Evolutionary conservation across 2,113 vertebrate genomes (phyloP).

Genomic region (Catharus minimus): DNA sequence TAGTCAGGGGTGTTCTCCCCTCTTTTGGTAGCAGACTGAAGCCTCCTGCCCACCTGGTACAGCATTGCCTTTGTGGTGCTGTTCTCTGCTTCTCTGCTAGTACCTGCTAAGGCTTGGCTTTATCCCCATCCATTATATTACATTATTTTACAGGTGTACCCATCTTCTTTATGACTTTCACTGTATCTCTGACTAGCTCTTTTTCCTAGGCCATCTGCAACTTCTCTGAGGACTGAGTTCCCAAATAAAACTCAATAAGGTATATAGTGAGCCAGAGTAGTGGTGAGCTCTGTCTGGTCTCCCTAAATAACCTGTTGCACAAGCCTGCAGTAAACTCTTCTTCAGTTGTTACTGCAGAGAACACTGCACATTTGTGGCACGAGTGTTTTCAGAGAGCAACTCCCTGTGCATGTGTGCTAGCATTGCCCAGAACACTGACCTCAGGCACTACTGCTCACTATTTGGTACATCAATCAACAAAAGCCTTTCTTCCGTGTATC

Average conservation of each 20-base stretch:
- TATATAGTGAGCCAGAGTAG: background rate
- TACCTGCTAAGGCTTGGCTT: background rate
- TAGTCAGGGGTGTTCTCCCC: background rate
- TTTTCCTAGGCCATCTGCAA: background rate
- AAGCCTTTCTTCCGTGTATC: fast-evolving
- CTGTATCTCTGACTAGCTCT: background rate
- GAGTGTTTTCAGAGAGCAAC: background rate
- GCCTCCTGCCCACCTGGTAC: fast-evolving
- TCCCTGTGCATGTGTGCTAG: too few relatives aligned
- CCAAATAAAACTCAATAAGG: background rate
- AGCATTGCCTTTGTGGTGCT: background rate
- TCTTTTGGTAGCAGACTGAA: background rate
- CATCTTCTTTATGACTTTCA: background rate
- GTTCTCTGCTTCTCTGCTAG: background rate
- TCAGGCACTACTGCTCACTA: background rate
- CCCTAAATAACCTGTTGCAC: fast-evolving
- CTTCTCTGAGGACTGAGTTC: background rate
- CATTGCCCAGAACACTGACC: background rate
- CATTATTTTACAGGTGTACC: background rate
- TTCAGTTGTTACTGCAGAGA: background rate
- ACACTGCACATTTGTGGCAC: fast-evolving
- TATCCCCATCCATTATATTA: background rate
- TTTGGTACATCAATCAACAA: background rate
- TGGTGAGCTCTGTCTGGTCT: background rate
- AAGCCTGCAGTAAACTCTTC: background rate